Evolutionary conservation across 2,888 invertebrate species (phyloP), one percentile per base, ranked within the genome.

Genomic region (Drosophila villosipedis): DNA sequence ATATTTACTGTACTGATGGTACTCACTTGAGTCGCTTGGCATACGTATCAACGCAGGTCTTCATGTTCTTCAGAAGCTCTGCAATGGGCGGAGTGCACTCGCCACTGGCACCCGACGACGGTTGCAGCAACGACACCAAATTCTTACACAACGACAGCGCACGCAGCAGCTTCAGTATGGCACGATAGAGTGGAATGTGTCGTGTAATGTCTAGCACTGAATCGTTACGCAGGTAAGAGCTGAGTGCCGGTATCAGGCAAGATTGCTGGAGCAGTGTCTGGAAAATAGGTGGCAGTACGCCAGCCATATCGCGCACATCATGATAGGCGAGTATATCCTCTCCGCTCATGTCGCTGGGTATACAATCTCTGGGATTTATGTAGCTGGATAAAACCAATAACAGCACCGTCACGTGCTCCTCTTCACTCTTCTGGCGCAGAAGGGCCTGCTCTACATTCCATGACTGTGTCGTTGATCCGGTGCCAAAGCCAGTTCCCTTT

Each of bases 361-460:
- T 93, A 83, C 94, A 92, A 84, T 93, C 95, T 4, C 95, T 95
- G 0, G 97, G 96, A 92, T 97, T 97, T 82, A 98, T 97, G 91
- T 97, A 98, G 85, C 97, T 97, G 1, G 98, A 97, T 79, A 98
- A 93, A 6, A 98, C 97, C 93, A 96, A 95, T 49, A 97, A 92
- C 61, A 97, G 93, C 71, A 97, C 97, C 0, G 98, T 98, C 5
- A 98, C 98, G 92, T 98, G 98, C 91, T 98, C 98, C 92, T 99
- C 99, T 93, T 99, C 98, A 72, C 97, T 97, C 73, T 96, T 95
- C 92, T 98, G 98, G 16, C 98, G 95, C 76, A 97, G 94, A 60
- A 99, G 94, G n/a, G 98, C 98, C 92, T 98, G 98, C 91, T 99
- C 98, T 43, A 99, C 97, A 93, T 99, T 98, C 99, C 99, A 99